Conservation (phyloP, 2,113 vertebrate genomes). For the Pseudorectes ferrugineus region DNA sequence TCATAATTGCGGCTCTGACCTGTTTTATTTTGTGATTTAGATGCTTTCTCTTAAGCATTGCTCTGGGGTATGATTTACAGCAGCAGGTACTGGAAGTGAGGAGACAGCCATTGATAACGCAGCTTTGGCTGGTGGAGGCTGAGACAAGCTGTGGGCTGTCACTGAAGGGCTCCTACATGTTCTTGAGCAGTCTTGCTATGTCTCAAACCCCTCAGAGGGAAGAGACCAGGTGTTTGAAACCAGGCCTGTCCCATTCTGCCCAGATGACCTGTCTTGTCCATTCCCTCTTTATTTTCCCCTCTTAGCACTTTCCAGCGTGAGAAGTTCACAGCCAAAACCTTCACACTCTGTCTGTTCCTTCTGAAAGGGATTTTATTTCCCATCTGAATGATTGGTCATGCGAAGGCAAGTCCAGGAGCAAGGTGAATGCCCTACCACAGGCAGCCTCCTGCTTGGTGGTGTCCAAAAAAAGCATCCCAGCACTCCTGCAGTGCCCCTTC, state of each 20-base stretch:
- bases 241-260: background rate
- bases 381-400: background rate
- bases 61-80: constrained; percentile 45
- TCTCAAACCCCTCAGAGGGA: background rate
- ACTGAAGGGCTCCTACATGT: background rate
- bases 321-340: background rate
- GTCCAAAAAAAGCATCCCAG: background rate
- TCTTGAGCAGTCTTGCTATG: background rate
- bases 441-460: background rate
- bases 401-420: background rate
- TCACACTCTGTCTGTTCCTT: background rate
- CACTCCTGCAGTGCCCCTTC: background rate
- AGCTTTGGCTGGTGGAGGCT: background rate
- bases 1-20: constrained; percentile 62
- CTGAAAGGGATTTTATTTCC: background rate
- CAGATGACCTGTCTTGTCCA: background rate
- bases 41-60: constrained; percentile 37
- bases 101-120: background rate
- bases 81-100: background rate
- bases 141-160: background rate
- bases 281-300: background rate
- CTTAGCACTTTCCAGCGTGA: background rate
- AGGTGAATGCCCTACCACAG: background rate
- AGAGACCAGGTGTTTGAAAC: background rate
- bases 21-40: constrained; percentile 70